Conservation (phyloP, 2,113 vertebrate species). For the Buteo buteo region DNA sequence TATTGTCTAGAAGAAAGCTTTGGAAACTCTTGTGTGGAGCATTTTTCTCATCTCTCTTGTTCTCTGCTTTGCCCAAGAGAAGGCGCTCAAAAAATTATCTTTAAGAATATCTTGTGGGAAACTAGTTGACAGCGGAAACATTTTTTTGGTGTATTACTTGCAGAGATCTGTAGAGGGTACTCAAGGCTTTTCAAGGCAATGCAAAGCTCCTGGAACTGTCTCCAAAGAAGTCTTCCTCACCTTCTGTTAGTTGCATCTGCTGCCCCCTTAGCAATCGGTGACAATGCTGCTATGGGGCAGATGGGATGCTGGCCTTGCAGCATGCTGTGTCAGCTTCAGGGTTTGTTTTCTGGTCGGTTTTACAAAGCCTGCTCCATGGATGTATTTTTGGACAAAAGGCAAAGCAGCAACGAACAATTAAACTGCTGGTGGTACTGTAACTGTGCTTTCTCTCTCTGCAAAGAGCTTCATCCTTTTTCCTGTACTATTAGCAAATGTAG, state of each 20-base stretch:
- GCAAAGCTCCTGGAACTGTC: background rate
- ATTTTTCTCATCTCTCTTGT: background rate
- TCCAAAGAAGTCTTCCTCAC: background rate
- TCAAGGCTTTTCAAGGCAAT: conserved; percentile 10
- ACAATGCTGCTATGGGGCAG: background rate
- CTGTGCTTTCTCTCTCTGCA: background rate
- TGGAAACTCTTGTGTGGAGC: background rate
- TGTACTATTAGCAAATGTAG: background rate
- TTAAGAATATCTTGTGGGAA: background rate
- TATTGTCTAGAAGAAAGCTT: background rate
- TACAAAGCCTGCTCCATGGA: background rate
- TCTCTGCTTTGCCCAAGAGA: background rate
- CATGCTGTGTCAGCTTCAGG: background rate
- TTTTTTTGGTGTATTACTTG: conserved; percentile 13
- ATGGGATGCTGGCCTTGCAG: background rate
- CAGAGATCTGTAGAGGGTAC: conserved; percentile 61
- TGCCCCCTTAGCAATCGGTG: background rate
- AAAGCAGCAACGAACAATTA: background rate
- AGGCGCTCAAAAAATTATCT: background rate
- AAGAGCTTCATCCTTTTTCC: background rate
- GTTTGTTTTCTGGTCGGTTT: background rate
- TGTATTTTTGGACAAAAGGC: background rate
- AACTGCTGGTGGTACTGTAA: background rate
- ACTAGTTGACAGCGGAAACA: background rate
- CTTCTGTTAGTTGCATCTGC: conserved; percentile 9